These are phyloP conservation scores for Orthosia gothica DNA, from an alignment of 2,888 invertebrate species.

Conservation along the genomic window DNA sequence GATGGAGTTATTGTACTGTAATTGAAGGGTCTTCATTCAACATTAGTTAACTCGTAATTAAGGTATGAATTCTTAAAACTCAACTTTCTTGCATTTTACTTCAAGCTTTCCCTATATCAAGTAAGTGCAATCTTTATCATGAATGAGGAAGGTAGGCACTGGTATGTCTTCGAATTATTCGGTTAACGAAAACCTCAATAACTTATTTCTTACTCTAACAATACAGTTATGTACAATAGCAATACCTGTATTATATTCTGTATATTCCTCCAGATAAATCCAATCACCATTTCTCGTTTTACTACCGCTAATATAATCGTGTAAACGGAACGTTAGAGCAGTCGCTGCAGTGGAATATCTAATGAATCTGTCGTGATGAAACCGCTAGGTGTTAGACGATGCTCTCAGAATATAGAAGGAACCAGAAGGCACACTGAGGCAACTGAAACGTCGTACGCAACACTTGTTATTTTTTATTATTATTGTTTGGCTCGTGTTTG, in stretches of 20 bases:
- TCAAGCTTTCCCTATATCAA: neutral
- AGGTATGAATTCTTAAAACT: neutral
- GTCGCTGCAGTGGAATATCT: slow-evolving; percentile 65
- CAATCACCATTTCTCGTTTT: slow-evolving; percentile 58
- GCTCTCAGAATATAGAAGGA: slow-evolving; percentile 3
- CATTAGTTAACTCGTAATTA: neutral
- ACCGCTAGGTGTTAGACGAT: slow-evolving; percentile 59
- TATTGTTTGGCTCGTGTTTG: too few species aligned
- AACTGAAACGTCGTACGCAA: neutral
- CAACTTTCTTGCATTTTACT: too few species aligned
- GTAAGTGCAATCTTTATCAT: neutral
- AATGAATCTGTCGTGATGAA: slow-evolving; percentile 69
- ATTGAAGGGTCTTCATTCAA: slow-evolving; percentile 5
- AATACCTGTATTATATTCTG: slow-evolving; percentile 14
- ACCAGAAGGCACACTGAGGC: slow-evolving; percentile 13
- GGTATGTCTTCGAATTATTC: neutral
- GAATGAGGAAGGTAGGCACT: neutral
- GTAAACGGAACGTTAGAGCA: slow-evolving; percentile 52
- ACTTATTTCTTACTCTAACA: neutral
- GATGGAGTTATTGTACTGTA: neutral
- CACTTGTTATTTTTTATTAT: too few species aligned
- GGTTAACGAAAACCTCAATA: neutral
- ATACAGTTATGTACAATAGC: neutral
- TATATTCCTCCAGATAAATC: slow-evolving; percentile 45
- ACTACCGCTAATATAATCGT: slow-evolving; percentile 53